Evolutionary conservation across 1,140 invertebrate species (phyloP).

Genomic region (Rhagoletis zephyria): DNA sequence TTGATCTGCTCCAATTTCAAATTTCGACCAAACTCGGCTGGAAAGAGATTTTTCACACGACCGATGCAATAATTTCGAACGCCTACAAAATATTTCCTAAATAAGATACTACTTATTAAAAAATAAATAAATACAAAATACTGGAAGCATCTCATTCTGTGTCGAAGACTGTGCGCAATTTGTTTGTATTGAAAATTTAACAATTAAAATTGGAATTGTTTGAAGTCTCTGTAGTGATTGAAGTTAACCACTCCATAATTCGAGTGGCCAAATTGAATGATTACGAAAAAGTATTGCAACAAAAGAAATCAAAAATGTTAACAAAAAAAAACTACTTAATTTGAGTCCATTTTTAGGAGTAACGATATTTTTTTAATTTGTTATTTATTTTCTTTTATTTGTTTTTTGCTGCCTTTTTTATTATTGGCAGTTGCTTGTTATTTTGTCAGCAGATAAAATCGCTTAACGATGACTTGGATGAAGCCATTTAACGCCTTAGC

Average conservation of each 20-base stretch:
- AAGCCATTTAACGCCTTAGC: conserved; percentile 14
- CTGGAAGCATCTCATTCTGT: neutral
- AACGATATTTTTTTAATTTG: neutral
- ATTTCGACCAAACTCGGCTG: neutral
- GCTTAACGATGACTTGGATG: neutral
- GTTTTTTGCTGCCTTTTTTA: neutral
- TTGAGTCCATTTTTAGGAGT: neutral
- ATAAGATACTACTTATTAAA: neutral
- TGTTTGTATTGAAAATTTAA: conserved; percentile 31
- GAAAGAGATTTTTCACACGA: conserved; percentile 12
- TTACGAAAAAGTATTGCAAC: neutral
- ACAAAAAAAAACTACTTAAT: neutral
- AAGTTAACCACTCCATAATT: neutral
- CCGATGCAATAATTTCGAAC: neutral
- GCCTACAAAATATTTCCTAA: neutral
- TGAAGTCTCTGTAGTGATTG: conserved; percentile 2
- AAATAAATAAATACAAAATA: neutral
- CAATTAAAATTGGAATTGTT: conserved; percentile 9
- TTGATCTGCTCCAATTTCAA: conserved; percentile 20
- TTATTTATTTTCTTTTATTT: neutral
- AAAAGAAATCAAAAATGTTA: no score
- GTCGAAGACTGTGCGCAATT: neutral
- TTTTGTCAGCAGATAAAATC: neutral
- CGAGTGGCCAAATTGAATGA: neutral
- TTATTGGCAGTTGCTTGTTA: neutral